These are phyloP conservation scores for Gymnocheta viridis DNA, from an alignment of 2,888 invertebrate species.

Conservation along the genomic window DNA sequence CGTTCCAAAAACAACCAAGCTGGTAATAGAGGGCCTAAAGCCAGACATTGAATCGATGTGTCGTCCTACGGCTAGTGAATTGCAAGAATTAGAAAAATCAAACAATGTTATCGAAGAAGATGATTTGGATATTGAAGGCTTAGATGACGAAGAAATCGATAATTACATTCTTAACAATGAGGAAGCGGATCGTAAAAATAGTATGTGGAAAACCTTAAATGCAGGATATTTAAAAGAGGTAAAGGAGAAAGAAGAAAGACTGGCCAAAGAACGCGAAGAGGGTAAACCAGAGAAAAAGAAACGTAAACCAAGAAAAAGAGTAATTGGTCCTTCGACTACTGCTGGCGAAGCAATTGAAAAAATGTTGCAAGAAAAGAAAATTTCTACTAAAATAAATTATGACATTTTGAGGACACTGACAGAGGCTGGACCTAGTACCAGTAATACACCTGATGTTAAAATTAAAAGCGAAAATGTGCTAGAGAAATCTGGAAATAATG, in stretches of 20 bases:
- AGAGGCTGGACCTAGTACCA: constrained; percentile 72
- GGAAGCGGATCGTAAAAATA: constrained; percentile 91
- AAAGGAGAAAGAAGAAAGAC: constrained; percentile 91
- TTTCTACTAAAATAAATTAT: constrained; percentile 98
- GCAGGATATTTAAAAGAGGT: constrained; percentile 92
- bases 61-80: constrained; percentile 83
- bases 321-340: constrained; percentile 86
- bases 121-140: constrained; percentile 87
- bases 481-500: constrained; percentile 50
- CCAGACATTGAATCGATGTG: constrained; percentile 92
- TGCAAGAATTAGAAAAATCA: constrained; percentile 81
- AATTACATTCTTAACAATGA: constrained; percentile 91
- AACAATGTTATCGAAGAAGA: constrained; percentile 73
- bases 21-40: constrained; percentile 82
- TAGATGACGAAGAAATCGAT: constrained; percentile 95
- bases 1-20: constrained; percentile 67
- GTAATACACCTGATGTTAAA: constrained; percentile 55
- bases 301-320: constrained; percentile 86
- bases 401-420: constrained; percentile 93
- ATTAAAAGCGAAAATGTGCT: constrained; percentile 24
- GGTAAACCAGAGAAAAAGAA: constrained; percentile 93
- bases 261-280: constrained; percentile 91
- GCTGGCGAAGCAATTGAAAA: constrained; percentile 97
- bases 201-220: constrained; percentile 94
- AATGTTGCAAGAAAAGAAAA: constrained; percentile 96